Evolutionary conservation across 2,888 invertebrate species (phyloP).

Genomic region (Lepas anatifera): DNA sequence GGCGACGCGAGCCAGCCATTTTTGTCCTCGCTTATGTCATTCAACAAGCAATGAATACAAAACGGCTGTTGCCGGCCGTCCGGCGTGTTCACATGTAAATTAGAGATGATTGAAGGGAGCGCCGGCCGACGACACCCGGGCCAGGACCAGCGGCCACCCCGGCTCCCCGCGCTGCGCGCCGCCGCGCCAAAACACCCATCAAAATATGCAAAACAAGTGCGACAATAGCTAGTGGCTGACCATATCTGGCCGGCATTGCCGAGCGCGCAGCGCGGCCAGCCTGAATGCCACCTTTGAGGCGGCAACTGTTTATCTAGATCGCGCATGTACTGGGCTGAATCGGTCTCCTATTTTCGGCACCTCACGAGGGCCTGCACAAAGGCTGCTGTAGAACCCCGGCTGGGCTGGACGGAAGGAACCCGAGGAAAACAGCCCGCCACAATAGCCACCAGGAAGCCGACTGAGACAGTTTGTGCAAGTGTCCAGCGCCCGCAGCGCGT

Average conservation of each 20-base stretch:
- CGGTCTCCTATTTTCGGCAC: background rate
- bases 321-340: background rate
- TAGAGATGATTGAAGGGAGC: slow-evolving; percentile 5
- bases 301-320: background rate
- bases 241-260: background rate
- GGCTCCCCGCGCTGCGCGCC: background rate
- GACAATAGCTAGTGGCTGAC: background rate
- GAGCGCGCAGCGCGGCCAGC: background rate
- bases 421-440: background rate
- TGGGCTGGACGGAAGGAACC: too few species aligned
- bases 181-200: slow-evolving; percentile 5
- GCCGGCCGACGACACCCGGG: background rate
- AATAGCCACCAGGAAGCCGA: background rate
- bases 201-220: slow-evolving; percentile 12
- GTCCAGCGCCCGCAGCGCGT: background rate
- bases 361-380: background rate
- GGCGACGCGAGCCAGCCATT: too few species aligned
- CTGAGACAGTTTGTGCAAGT: background rate
- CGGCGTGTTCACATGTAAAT: slow-evolving; percentile 1
- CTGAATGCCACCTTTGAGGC: slow-evolving; percentile 5
- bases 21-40: background rate
- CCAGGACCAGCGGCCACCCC: background rate
- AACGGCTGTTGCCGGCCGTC: background rate
- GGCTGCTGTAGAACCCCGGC: background rate
- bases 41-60: slow-evolving; percentile 7